These are phyloP conservation scores for Conchocele bisecta DNA, from an alignment of 2,888 invertebrate species.

Conservation along the genomic window DNA sequence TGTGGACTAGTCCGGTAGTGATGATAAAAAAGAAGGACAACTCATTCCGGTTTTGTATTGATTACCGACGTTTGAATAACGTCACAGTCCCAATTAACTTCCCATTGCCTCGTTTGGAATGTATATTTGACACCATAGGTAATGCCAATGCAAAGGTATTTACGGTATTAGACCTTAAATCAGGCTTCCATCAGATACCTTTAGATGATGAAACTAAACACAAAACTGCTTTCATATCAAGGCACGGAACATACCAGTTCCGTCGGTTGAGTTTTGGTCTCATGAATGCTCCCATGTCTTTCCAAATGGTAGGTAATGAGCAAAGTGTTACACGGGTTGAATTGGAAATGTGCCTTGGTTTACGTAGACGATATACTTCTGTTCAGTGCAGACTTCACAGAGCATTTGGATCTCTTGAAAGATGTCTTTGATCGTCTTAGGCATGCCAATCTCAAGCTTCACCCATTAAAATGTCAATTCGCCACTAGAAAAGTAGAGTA, in stretches of 20 bases:
- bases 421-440: conserved; percentile 33
- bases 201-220: conserved; percentile 24
- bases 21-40: conserved; percentile 16
- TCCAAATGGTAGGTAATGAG: conserved; percentile 36
- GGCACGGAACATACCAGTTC: conserved; percentile 24
- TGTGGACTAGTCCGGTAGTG: conserved; percentile 23
- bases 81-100: conserved; percentile 27
- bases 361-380: conserved; percentile 61
- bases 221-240: conserved; percentile 35
- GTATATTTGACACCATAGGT: conserved; percentile 39
- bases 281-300: conserved; percentile 25
- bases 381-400: conserved; percentile 22
- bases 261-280: conserved; percentile 31
- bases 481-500: conserved; percentile 21
- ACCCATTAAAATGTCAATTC: conserved; percentile 44
- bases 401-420: conserved; percentile 32
- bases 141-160: conserved; percentile 25
- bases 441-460: conserved; percentile 32
- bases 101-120: conserved; percentile 7
- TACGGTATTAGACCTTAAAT: conserved; percentile 20
- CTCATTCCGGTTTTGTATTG: conserved; percentile 16
- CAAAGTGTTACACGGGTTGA: conserved; percentile 10
- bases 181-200: conserved; percentile 41
- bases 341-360: conserved; percentile 52
- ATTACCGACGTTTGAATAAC: conserved; percentile 15